Evolutionary conservation across 2,888 invertebrate species (phyloP).

Genomic region (Troides oblongomaculatus): DNA sequence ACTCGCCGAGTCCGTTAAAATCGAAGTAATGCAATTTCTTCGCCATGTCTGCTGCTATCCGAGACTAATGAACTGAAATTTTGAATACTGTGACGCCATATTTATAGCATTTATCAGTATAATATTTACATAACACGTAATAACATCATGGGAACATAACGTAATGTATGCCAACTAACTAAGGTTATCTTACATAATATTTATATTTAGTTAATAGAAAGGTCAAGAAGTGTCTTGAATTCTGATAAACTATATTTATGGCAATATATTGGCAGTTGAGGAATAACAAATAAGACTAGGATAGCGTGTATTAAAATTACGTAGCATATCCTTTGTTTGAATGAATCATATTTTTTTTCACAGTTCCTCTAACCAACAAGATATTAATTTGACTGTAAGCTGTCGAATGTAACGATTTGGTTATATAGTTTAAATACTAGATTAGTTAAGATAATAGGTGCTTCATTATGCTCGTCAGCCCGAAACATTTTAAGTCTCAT

Average conservation of each 20-base stretch:
- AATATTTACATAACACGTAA: slow-evolving; percentile 12
- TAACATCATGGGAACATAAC: slow-evolving; percentile 3
- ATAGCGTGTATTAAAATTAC: too few species aligned
- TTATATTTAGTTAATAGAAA: neutral
- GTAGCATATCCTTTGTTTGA: too few species aligned
- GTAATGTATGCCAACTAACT: neutral
- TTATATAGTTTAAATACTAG: too few species aligned
- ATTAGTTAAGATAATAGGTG: too few species aligned
- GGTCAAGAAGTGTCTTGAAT: slow-evolving; percentile 7
- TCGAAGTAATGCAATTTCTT: slow-evolving; percentile 55
- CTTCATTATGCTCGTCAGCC: too few species aligned
- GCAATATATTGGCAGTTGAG: too few species aligned
- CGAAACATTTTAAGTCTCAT: too few species aligned
- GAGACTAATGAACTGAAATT: slow-evolving; percentile 17
- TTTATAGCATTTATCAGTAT: slow-evolving; percentile 16
- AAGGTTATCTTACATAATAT: slow-evolving; percentile 3
- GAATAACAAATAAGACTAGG: too few species aligned
- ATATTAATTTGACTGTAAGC: too few species aligned
- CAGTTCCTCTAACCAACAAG: too few species aligned
- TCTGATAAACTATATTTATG: neutral
- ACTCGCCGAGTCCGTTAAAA: slow-evolving; percentile 54
- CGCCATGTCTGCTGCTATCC: slow-evolving; percentile 39
- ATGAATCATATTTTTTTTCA: too few species aligned
- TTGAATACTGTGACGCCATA: neutral
- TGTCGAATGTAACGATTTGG: too few species aligned